Percentiles rank a stretch among this genome's conserved stretches.
These are phyloP conservation scores for Dipodomys stephensi DNA, from an alignment of 2,113 vertebrate species.

Conservation along the genomic window DNA sequence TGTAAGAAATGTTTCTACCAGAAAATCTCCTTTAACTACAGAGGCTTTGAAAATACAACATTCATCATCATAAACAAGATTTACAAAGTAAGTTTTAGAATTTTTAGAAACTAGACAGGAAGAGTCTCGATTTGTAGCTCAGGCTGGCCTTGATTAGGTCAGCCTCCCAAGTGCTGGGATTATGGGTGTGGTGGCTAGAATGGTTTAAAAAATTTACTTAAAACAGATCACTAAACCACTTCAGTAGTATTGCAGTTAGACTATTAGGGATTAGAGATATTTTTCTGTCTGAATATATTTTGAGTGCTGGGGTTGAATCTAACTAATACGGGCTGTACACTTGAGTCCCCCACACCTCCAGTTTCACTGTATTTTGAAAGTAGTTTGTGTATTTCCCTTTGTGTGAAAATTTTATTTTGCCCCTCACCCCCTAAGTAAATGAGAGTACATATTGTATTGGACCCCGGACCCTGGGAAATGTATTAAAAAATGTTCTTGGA, in stretches of 20 bases:
- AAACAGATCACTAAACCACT: constrained; percentile 30
- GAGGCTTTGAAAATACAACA: constrained; percentile 46
- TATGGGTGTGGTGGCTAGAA: background rate
- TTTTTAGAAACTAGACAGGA: background rate
- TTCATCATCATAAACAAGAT: constrained; percentile 3
- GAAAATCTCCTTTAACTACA: constrained; percentile 50
- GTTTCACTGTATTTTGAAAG: constrained; percentile 47
- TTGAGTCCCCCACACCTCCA: background rate
- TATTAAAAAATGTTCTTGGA: constrained; percentile 42
- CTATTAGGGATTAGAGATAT: constrained; percentile 8
- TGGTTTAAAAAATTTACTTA: background rate
- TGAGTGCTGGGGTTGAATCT: background rate
- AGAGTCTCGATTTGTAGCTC: background rate
- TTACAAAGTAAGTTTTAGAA: background rate
- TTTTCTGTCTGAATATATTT: background rate
- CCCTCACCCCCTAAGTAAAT: background rate
- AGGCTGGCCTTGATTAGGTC: background rate
- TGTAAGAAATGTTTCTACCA: background rate
- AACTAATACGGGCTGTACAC: background rate
- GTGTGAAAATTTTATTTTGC: background rate
- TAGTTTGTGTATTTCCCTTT: background rate
- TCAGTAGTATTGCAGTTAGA: background rate
- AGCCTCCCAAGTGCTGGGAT: background rate
- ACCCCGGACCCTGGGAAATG: background rate
- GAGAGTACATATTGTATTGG: constrained; percentile 20